Evolutionary conservation across 2,797 vertebrate genomes (phyloP).

Genomic region (Eulemur coronatus): DNA sequence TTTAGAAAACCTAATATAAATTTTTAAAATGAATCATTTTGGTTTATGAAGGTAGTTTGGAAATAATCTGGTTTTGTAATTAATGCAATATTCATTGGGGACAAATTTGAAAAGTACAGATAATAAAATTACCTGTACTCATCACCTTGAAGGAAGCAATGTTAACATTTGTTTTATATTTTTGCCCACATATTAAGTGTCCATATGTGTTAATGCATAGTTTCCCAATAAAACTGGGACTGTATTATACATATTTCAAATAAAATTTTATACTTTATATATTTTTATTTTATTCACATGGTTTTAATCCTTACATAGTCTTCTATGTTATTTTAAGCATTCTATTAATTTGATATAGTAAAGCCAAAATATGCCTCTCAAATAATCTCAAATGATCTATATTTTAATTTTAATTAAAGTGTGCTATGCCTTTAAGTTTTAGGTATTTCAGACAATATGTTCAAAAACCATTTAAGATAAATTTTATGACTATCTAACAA

Average conservation of each 20-base stretch:
- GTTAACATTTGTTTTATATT: not conserved
- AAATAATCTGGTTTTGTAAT: not conserved
- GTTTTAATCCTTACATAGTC: not conserved
- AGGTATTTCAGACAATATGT: not conserved
- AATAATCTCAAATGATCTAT: not conserved
- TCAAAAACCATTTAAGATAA: not conserved
- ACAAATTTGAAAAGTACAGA: not conserved
- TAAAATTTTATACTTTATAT: not conserved
- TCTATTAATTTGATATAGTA: slow-evolving; percentile 9
- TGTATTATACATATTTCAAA: not conserved
- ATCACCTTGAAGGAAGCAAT: not conserved
- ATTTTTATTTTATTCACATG: not conserved
- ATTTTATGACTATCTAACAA: not conserved
- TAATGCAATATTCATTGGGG: not conserved
- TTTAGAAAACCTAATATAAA: not conserved
- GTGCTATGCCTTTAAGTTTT: not conserved
- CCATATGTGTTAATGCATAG: not conserved
- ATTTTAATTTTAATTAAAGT: slow-evolving; percentile 32
- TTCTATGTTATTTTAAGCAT: not conserved
- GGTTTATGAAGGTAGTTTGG: not conserved
- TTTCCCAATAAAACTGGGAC: not conserved
- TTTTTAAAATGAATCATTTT: not conserved
- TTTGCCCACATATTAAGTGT: not conserved
- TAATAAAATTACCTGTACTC: not conserved
- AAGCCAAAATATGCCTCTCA: not conserved